phyloP scores from a whole-genome alignment of 2,888 invertebrate species.

The Yponomeuta evonymella region DNA sequence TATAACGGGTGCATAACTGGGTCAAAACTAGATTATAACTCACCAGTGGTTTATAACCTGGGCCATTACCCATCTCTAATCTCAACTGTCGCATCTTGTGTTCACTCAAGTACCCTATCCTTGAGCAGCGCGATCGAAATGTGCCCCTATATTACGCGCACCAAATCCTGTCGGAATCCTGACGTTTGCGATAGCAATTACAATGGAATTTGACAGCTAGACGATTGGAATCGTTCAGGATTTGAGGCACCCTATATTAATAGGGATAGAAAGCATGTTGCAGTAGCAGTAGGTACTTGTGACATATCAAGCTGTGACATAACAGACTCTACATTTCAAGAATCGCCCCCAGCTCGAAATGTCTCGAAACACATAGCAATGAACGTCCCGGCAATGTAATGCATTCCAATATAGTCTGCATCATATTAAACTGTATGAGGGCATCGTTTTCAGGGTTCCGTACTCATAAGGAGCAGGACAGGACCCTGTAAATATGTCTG shows the following conservation, averaged over 20 bases:
- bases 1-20: too few species aligned
- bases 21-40: too few species aligned
- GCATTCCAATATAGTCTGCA: neutral
- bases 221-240: too few species aligned
- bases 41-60: too few species aligned
- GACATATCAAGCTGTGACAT: neutral
- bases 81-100: neutral
- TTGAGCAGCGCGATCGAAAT: neutral
- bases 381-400: neutral
- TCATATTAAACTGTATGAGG: neutral
- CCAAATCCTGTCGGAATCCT: too few species aligned
- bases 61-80: too few species aligned
- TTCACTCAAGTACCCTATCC: neutral
- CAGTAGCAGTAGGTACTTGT: neutral
- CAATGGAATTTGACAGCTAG: too few species aligned
- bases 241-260: too few species aligned
- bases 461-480: too few species aligned
- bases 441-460: neutral
- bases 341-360: neutral
- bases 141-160: too few species aligned
- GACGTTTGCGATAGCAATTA: too few species aligned
- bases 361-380: neutral
- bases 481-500: too few species aligned
- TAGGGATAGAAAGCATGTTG: neutral
- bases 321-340: neutral